Evolutionary conservation across 2,113 vertebrate genomes (phyloP).

Genomic region (Nothoprocta perdicaria): DNA sequence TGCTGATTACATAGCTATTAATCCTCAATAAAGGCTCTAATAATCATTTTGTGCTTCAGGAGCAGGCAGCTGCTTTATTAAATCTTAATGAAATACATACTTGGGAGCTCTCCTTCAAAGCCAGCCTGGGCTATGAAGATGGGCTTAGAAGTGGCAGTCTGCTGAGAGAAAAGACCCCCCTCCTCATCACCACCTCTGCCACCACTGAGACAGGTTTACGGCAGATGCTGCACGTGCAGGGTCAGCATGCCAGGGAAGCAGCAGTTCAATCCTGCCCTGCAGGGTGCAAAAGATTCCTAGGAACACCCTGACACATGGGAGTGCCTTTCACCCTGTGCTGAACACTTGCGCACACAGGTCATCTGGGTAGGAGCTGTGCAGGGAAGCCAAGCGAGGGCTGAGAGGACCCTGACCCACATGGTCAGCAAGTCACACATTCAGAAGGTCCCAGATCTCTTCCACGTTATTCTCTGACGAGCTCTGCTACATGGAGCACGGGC

Average conservation of each 20-base stretch:
- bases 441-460: too few relatives aligned
- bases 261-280: not conserved
- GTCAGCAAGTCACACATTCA: not conserved
- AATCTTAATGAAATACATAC: conserved; percentile 72
- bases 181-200: not conserved
- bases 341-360: fast-evolving
- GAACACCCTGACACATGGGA: fast-evolving
- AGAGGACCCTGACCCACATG: too few relatives aligned
- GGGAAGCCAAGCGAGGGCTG: not conserved
- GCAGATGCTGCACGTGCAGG: not conserved
- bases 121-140: not conserved
- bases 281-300: not conserved
- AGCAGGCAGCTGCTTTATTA: conserved; percentile 68
- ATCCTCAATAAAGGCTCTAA: conserved; percentile 73
- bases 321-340: not conserved
- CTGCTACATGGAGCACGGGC: too few relatives aligned
- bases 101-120: conserved; percentile 66
- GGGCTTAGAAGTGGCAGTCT: conserved; percentile 46
- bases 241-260: fast-evolving
- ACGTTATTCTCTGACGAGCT: too few relatives aligned
- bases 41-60: conserved; percentile 67
- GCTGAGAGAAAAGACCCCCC: conserved; percentile 34
- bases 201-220: fast-evolving
- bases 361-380: not conserved
- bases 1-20: conserved; percentile 74